These are phyloP conservation scores for Cantharis rustica DNA, from an alignment of 2,888 invertebrate genomes.

Conservation along the genomic window DNA sequence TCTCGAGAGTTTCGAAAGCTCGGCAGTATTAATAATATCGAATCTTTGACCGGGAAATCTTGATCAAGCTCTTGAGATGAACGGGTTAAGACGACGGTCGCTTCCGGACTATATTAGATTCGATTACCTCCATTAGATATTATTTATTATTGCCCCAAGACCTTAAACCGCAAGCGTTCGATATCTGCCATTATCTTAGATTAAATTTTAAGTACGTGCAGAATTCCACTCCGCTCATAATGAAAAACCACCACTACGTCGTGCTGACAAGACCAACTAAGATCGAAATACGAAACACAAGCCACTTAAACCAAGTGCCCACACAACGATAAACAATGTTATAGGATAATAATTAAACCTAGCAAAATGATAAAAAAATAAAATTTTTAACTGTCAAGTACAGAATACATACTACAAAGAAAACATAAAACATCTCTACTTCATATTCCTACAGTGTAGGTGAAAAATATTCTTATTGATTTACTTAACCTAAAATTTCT, in stretches of 20 bases:
- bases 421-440: no score
- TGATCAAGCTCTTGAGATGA: neutral
- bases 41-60: neutral
- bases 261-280: neutral
- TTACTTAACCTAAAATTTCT: no score
- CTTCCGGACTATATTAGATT: slow-evolving; percentile 28
- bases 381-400: no score
- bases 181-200: slow-evolving; percentile 32
- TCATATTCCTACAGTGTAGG: no score
- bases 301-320: neutral
- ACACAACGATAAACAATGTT: no score
- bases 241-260: neutral
- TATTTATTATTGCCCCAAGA: slow-evolving; percentile 36
- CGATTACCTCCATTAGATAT: slow-evolving; percentile 39
- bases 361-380: no score
- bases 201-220: slow-evolving; percentile 13
- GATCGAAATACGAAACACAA: neutral
- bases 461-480: no score
- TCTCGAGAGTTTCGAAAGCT: neutral
- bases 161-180: slow-evolving; percentile 31
- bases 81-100: neutral
- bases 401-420: no score
- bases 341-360: no score
- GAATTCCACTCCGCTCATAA: neutral
- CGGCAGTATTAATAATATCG: neutral